A percentile compares a stretch with the other conserved stretches of the same genome.
Evolutionary conservation across 1,140 invertebrate species (phyloP).

Genomic region (Calosoma granatense): DNA sequence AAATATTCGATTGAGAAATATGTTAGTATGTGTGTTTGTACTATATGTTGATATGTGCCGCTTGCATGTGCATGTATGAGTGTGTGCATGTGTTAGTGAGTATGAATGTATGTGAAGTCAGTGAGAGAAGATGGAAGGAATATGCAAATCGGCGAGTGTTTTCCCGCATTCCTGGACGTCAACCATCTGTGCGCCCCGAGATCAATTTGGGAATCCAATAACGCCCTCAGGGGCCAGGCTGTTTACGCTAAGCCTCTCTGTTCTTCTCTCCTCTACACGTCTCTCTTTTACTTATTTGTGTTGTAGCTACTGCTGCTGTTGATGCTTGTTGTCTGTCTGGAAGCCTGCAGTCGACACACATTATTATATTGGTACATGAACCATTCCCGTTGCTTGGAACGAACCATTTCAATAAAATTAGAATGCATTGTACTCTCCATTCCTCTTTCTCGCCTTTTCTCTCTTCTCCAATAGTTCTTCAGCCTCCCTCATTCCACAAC

Average conservation of each 20-base stretch:
- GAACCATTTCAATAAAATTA: background rate
- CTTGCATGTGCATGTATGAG: too few relatives aligned
- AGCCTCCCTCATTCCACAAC: too few relatives aligned
- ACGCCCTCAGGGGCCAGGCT: background rate
- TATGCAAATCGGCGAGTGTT: constrained; percentile 7
- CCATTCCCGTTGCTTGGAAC: background rate
- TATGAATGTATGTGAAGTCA: too few relatives aligned
- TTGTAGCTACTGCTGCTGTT: too few relatives aligned
- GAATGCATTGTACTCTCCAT: background rate
- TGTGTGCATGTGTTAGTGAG: too few relatives aligned
- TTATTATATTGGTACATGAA: constrained; percentile 2
- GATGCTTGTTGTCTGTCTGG: too few relatives aligned
- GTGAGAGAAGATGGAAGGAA: constrained; percentile 1
- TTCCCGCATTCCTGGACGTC: constrained; percentile 6
- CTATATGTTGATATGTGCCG: too few relatives aligned
- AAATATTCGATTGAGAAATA: background rate
- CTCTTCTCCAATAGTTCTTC: too few relatives aligned
- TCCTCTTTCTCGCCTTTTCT: background rate
- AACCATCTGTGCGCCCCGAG: constrained; percentile 3
- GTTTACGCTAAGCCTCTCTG: background rate
- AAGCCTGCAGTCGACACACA: background rate
- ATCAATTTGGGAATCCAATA: constrained; percentile 8
- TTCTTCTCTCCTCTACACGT: too few relatives aligned
- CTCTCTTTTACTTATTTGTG: too few relatives aligned
- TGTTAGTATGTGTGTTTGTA: too few relatives aligned